Evolutionary conservation across 2,797 vertebrate species (phyloP).

Genomic region (Trachurus trachurus): DNA sequence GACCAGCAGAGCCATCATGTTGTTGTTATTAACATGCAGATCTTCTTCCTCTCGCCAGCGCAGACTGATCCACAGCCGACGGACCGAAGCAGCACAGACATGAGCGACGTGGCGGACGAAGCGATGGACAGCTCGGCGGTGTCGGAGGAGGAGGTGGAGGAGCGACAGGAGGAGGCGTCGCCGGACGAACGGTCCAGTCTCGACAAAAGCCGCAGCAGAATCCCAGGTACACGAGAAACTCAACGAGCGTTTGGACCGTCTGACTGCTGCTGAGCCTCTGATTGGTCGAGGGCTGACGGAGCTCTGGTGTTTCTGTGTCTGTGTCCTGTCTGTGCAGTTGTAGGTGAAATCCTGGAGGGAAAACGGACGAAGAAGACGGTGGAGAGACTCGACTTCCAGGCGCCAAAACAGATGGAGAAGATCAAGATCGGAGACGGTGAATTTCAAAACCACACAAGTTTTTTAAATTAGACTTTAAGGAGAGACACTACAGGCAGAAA

Average conservation of each 20-base stretch:
- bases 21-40: not conserved
- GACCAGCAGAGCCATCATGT: too few relatives aligned
- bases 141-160: slow-evolving; percentile 61
- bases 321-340: slow-evolving; percentile 31
- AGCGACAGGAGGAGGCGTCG: slow-evolving; percentile 26
- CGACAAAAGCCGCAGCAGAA: slow-evolving; percentile 22
- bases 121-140: slow-evolving; percentile 54
- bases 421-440: slow-evolving; percentile 91
- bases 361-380: slow-evolving; percentile 96
- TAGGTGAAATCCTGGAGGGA: slow-evolving; percentile 89
- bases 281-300: not conserved
- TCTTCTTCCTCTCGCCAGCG: slow-evolving; percentile 6
- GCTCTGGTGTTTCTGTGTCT: not conserved
- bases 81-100: slow-evolving; percentile 14
- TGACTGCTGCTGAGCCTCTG: too few relatives aligned
- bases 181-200: slow-evolving; percentile 21
- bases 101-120: slow-evolving; percentile 61
- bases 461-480: too few relatives aligned
- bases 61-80: not conserved
- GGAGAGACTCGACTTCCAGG: slow-evolving; percentile 92
- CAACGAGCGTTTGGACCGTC: too few relatives aligned
- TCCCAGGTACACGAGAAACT: slow-evolving; percentile 11
- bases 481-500: too few relatives aligned
- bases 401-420: slow-evolving; percentile 90
- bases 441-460: not conserved